Percentiles rank a stretch among this genome's conserved stretches.
Conservation (phyloP, 2,113 vertebrate species). For the Oxygymnocypris stewartii region DNA sequence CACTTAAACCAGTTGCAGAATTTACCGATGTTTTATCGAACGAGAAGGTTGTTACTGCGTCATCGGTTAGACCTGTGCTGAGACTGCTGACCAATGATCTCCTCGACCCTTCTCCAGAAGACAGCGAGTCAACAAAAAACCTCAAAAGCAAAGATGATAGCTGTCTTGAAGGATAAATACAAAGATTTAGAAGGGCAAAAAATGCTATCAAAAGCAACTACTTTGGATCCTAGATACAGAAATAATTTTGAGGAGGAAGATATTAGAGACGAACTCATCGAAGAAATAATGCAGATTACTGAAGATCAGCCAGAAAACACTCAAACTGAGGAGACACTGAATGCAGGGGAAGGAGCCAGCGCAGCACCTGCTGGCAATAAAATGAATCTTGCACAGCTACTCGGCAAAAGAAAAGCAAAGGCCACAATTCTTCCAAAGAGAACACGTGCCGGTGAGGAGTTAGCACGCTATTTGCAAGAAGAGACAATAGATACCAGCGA, state of each 20-base stretch:
- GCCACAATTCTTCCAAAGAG: too few relatives aligned
- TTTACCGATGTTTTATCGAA: background rate
- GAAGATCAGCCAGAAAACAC: background rate
- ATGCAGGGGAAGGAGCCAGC: too few relatives aligned
- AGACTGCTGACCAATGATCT: background rate
- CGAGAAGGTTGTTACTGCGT: background rate
- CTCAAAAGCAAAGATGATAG: background rate
- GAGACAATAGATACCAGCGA: too few relatives aligned
- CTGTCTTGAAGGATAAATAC: background rate
- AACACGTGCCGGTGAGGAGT: too few relatives aligned
- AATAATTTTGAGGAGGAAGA: background rate
- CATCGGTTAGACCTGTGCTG: slow-evolving; percentile 6
- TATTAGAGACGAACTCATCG: background rate
- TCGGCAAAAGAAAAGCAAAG: too few relatives aligned
- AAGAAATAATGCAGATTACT: background rate
- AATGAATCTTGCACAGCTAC: too few relatives aligned
- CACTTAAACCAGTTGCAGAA: background rate
- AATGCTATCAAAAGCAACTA: slow-evolving; percentile 1
- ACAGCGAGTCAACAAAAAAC: background rate
- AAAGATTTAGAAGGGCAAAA: background rate
- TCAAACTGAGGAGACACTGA: too few relatives aligned
- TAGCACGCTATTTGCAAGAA: too few relatives aligned
- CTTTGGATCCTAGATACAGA: slow-evolving; percentile 8
- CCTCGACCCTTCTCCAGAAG: background rate
- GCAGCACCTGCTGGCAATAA: too few relatives aligned